A percentile compares a stretch with the other conserved stretches of the same genome.
phyloP scores from a whole-genome alignment of 2,888 invertebrate species.

The Keiferia lycopersicella region DNA sequence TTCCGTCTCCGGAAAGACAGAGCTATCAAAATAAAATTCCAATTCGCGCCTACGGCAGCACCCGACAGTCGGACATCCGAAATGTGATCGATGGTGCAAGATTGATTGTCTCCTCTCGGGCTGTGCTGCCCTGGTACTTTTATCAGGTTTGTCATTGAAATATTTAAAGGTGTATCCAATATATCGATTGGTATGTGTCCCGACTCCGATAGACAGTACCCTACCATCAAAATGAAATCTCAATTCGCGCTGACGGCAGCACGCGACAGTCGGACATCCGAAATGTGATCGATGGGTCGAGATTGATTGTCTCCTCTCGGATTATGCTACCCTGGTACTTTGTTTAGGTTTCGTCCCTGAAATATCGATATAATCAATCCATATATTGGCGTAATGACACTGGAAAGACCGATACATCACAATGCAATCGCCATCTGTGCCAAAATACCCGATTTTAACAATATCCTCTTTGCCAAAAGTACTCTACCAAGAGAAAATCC shows the following conservation, averaged over 20 bases:
- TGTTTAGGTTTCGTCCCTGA: too few relatives aligned
- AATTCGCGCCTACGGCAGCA: background rate
- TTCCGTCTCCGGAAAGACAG: background rate
- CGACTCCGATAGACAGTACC: background rate
- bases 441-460: too few relatives aligned
- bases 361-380: too few relatives aligned
- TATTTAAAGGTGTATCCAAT: background rate
- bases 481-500: too few relatives aligned
- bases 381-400: too few relatives aligned
- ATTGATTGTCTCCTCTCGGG: constrained; percentile 10
- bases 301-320: constrained; percentile 8
- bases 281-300: constrained; percentile 10
- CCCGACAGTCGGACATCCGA: constrained; percentile 13
- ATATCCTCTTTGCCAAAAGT: too few relatives aligned
- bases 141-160: too few relatives aligned
- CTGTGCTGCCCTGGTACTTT: constrained; percentile 7
- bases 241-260: background rate
- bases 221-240: background rate
- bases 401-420: too few relatives aligned
- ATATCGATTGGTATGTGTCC: background rate
- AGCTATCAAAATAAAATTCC: constrained; percentile 1
- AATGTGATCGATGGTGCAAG: constrained; percentile 11
- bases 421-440: background rate
- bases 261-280: constrained; percentile 10
- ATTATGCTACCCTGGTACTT: constrained; percentile 6